Conservation (phyloP, 2,113 vertebrate genomes). For the Mungos mungo region DNA sequence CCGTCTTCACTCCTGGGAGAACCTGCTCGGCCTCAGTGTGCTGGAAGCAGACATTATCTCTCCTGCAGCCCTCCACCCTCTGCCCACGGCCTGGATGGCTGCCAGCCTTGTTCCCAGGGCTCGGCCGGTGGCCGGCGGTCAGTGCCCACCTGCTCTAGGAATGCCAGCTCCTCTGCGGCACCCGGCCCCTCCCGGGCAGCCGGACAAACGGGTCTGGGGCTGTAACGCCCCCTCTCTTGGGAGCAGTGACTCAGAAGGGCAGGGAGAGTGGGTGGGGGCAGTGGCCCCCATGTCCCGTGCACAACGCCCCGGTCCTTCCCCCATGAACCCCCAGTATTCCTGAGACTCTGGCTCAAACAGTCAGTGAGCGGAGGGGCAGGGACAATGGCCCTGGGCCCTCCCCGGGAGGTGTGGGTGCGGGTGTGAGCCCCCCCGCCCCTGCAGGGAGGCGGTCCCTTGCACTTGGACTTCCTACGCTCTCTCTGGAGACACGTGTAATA, state of each 20-base stretch:
- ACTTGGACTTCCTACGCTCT: too few species aligned
- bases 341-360: too few species aligned
- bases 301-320: not conserved
- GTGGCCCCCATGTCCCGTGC: not conserved
- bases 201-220: not conserved
- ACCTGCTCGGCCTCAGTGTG: not conserved
- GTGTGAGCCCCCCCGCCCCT: not conserved
- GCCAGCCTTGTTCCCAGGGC: not conserved
- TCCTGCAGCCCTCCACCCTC: rapidly evolving
- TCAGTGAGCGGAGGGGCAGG: rapidly evolving
- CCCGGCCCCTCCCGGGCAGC: constrained; percentile 12
- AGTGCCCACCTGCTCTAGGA: not conserved
- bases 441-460: rapidly evolving
- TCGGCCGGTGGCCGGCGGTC: not conserved
- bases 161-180: not conserved
- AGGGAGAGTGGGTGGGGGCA: not conserved
- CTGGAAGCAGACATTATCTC: not conserved
- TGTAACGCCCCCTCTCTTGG: not conserved
- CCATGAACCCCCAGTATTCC: too few species aligned
- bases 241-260: constrained; percentile 49
- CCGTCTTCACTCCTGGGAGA: not conserved
- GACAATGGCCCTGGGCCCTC: not conserved
- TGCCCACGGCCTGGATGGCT: not conserved
- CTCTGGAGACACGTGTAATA: not conserved
- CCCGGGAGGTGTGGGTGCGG: rapidly evolving